These are phyloP conservation scores for Platichthys stellatus DNA, from an alignment of 2,113 vertebrate genomes.

Conservation along the genomic window DNA sequence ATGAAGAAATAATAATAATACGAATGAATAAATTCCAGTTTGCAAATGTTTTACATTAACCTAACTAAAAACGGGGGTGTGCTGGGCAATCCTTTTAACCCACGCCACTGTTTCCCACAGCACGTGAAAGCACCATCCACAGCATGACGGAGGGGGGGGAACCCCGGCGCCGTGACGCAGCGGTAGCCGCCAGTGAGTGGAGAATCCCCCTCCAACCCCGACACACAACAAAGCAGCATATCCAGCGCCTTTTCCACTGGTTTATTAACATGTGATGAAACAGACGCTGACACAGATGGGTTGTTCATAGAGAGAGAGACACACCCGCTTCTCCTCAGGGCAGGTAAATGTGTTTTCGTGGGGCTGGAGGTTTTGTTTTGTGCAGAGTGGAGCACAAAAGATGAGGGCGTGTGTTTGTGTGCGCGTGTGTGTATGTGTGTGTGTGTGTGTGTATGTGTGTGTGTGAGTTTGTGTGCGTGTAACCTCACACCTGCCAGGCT, in stretches of 20 bases:
- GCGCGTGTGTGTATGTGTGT: neutral
- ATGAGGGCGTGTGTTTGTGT: neutral
- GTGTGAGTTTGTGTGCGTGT: constrained; percentile 2
- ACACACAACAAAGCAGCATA: constrained; percentile 5
- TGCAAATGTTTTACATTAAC: too few species aligned
- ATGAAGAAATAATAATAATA: too few species aligned
- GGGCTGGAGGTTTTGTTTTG: neutral
- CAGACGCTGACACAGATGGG: neutral
- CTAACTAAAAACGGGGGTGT: neutral
- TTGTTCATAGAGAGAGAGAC: too few species aligned
- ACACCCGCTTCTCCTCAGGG: neutral
- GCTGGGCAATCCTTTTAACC: neutral
- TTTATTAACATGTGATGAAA: neutral
- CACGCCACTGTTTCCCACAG: neutral
- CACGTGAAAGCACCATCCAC: constrained; percentile 33
- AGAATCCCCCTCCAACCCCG: constrained; percentile 60
- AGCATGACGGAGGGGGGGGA: constrained; percentile 52
- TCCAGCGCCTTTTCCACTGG: neutral
- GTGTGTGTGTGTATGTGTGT: neutral
- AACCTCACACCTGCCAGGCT: neutral
- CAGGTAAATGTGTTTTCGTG: neutral
- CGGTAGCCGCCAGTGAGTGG: constrained; percentile 39
- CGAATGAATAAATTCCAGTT: too few species aligned
- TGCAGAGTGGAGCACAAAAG: neutral
- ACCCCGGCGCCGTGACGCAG: constrained; percentile 69